Evolutionary conservation across 2,113 vertebrate genomes (phyloP), one percentile per base, ranked within the genome.

Genomic region (Dromas ardeola): DNA sequence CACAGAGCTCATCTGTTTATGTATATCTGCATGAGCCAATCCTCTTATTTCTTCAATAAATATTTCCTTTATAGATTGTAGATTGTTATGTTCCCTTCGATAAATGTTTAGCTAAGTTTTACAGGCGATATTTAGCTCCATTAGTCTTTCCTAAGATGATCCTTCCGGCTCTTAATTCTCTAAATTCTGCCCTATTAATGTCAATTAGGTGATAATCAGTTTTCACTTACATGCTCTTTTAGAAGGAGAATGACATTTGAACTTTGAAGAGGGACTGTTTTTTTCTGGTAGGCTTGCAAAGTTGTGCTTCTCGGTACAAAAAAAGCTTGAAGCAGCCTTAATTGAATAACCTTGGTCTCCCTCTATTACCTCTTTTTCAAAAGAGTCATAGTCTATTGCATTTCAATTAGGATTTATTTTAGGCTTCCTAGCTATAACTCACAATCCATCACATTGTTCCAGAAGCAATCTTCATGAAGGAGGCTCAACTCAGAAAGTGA

Each of bases 331-430:
- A 87, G 43, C 13, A 66, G 34, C 43, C 52, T 85, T 87, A 87
- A 81, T 42, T 95, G 81, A 91, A 82, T 81, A 72, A 87, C 62
- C 36, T 69, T 87, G 26, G 20, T 69, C 38, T 95, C 72, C 43
- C 15, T 87, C 66, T 73, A 55, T 69, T 91, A 27, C 36, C 25
- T 69, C 3, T 90, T 91, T 91, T 94, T 43, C 59, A 36, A 72
- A 50, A 83, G 42, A 80, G 49, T 91, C 67, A 70, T 77, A 96
- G 74, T 62, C 72, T 86, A 40, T 79, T 81, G 70, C 56, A 65
- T 73, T 89, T 96, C 62, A 81, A 27, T 94, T 76, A 69, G 30
- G 49, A 91, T 95, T 91, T 94, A 72, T 79, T 95, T 94, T 91
- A 79, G 81, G 27, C 53, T 94, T 89, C 45, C 52, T 34, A 82